phyloP scores from a whole-genome alignment of 2,113 vertebrate species.

The Oceanodroma tethys region DNA sequence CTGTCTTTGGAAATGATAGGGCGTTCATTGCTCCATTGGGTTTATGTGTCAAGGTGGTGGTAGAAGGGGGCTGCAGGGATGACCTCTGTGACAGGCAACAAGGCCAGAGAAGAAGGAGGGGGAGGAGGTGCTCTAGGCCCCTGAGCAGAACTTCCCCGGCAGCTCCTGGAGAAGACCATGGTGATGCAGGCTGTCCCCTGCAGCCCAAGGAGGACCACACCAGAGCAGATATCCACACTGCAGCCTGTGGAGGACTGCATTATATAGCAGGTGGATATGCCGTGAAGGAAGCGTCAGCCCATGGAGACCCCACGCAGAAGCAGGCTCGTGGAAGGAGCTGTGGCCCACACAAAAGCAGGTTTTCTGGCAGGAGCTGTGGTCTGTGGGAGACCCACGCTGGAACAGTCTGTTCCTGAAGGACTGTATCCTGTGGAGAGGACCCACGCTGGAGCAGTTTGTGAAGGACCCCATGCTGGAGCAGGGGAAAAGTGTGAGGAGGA shows the following conservation, averaged over 20 bases:
- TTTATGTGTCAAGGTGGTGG: not conserved
- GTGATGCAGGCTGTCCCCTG: not conserved
- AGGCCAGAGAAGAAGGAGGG: not conserved
- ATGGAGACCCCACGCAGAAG: fast-evolving
- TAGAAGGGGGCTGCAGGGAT: not conserved
- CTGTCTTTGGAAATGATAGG: not conserved
- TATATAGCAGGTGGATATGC: fast-evolving
- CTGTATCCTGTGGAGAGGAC: fast-evolving
- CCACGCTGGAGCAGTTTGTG: not conserved
- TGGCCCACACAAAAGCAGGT: fast-evolving
- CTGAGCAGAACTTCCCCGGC: not conserved
- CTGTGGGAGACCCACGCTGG: fast-evolving
- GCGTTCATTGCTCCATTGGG: fast-evolving
- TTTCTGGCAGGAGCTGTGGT: not conserved
- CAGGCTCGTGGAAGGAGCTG: not conserved
- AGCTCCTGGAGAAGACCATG: not conserved
- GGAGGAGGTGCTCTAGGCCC: not conserved
- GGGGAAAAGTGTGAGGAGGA: not conserved
- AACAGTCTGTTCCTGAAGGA: not conserved
- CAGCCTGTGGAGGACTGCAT: not conserved
- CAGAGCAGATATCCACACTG: not conserved
- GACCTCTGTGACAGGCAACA: not conserved
- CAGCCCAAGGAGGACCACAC: not conserved
- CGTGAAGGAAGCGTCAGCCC: not conserved
- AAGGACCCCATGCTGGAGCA: fast-evolving